Base-by-base conservation (phyloP, 2,113 vertebrate species). In the Anoplopoma fimbria region DNA sequence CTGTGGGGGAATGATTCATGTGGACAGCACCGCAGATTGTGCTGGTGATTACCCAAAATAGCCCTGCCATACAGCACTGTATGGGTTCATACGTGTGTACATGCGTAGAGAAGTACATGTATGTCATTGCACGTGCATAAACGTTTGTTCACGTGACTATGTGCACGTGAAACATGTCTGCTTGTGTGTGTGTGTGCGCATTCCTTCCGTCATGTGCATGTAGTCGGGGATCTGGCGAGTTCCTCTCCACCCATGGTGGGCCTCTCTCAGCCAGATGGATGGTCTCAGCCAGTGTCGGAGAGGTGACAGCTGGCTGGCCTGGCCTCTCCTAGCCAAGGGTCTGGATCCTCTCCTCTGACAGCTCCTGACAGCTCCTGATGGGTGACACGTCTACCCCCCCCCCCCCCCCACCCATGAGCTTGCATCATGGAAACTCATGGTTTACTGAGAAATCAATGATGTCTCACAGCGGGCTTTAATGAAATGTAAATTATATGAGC, bases 241-340 rank as follows among this genome's bases (percentile, higher is more conserved):
- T 89, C 76, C 83, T 91, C 83, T 87, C 81, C 85, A 77, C 88
- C 92, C 86, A 69, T 60, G 83, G 91, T 85, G 84, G 90, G 93
- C 92, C 91, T 92, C 93, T 69, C 83, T 80, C 83, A 81, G 80
- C 92, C 94, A 95, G 92, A 94, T 94, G 93, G 93, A 94, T 90
- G 91, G 88, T 91, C 93, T 95, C 90, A 89, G 88, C 91, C 89
- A 85, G 88, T 91, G 92, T 93, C 93, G 84, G 88, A 72, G 90
- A 91, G 91, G 92, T 94, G 93, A 93, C 94, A 93, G 93, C 93
- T 94, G 92, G 87, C 90, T 85, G 89, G 90, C 91, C 87, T 53
- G 89, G 91, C 88, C 85, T 91, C 87, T 92, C 75, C 89, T 83
- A 86, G 89, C 82, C 85, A 27, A 72, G 76, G 91, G 61, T 94